phyloP scores from a whole-genome alignment of 2,797 vertebrate genomes.

The Myotis findleyi region DNA sequence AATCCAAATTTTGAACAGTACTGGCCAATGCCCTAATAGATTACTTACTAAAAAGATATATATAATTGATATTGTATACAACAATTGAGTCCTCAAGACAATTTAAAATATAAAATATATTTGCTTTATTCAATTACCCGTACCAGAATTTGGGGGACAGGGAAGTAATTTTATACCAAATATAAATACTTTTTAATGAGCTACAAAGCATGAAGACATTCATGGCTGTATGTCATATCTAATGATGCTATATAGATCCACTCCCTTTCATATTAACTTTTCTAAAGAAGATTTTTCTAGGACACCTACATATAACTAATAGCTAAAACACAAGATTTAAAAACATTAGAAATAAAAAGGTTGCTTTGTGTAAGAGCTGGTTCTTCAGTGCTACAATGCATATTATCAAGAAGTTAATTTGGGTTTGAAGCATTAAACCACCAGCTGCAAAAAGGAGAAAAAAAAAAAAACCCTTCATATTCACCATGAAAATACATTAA shows the following conservation, averaged over 20 bases:
- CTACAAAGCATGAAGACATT: neutral
- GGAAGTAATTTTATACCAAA: neutral
- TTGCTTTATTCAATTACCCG: slow-evolving; percentile 39
- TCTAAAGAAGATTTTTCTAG: neutral
- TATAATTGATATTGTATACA: neutral
- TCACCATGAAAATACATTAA: neutral
- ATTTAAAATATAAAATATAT: neutral
- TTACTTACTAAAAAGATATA: neutral
- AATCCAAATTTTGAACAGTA: neutral
- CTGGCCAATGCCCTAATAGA: neutral
- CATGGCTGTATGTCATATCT: neutral
- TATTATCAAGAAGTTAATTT: neutral
- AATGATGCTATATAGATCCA: neutral
- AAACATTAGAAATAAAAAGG: slow-evolving; percentile 28
- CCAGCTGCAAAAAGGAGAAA: neutral
- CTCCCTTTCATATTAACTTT: neutral
- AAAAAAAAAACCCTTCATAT: neutral
- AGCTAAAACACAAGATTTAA: neutral
- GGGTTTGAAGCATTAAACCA: neutral
- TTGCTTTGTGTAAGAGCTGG: neutral
- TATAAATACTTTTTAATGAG: neutral
- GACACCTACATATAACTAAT: neutral
- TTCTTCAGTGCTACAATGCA: neutral
- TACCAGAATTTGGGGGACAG: neutral
- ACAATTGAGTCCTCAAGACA: slow-evolving; percentile 1